Evolutionary conservation across 2,888 invertebrate species (phyloP).

Genomic region (Ligdia adustata): DNA sequence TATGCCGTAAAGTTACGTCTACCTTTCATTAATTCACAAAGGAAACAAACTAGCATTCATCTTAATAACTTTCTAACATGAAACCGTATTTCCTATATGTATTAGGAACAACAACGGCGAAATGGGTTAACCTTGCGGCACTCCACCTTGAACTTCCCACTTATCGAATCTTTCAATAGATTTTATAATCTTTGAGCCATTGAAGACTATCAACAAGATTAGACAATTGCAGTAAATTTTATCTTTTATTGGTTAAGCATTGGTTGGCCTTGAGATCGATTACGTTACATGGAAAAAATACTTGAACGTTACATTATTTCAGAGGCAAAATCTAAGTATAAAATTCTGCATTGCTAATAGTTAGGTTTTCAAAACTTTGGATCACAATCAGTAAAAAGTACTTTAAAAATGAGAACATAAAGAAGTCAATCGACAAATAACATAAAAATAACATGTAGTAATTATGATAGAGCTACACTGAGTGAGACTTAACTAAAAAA

Average conservation of each 20-base stretch:
- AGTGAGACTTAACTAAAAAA: no score
- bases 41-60: conserved; percentile 17
- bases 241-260: conserved; percentile 23
- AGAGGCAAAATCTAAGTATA: no score
- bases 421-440: no score
- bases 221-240: conserved; percentile 19
- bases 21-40: conserved; percentile 10
- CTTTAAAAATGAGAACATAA: no score
- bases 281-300: no score
- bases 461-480: no score
- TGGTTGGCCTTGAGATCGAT: conserved; percentile 10
- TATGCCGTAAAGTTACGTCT: neutral
- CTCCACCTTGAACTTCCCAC: conserved; percentile 38
- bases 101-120: conserved; percentile 22
- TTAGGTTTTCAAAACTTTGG: no score
- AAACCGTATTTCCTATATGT: conserved; percentile 16
- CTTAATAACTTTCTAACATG: conserved; percentile 13
- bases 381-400: no score
- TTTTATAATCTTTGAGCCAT: conserved; percentile 30
- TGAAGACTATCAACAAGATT: conserved; percentile 29
- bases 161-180: conserved; percentile 36
- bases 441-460: no score
- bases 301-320: no score
- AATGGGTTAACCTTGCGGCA: conserved; percentile 34
- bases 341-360: no score